Evolutionary conservation across 2,888 invertebrate genomes (phyloP).

Genomic region (Trachelus stipa): DNA sequence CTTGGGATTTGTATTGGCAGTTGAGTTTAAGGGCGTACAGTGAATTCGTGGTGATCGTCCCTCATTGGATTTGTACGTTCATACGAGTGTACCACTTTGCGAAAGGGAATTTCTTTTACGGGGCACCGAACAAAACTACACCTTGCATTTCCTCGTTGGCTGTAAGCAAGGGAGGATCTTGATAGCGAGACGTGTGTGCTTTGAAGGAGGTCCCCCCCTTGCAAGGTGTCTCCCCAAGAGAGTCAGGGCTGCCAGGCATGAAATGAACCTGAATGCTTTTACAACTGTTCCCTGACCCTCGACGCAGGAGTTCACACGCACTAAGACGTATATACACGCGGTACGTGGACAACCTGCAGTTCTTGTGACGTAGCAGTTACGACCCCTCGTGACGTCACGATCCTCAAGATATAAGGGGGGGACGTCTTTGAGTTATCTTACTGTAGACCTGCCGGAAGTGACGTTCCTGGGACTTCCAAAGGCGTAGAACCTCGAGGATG

Average conservation of each 20-base stretch:
- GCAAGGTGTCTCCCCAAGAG: slow-evolving; percentile 40
- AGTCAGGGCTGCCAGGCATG: slow-evolving; percentile 33
- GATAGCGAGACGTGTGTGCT: slow-evolving; percentile 17
- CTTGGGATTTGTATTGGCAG: background rate
- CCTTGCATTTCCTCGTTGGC: slow-evolving; percentile 38
- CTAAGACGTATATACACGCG: background rate
- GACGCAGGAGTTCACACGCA: slow-evolving; percentile 13
- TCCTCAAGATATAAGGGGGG: slow-evolving; percentile 30
- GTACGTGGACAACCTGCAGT: slow-evolving; percentile 35
- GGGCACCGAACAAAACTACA: slow-evolving; percentile 19
- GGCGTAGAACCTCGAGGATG: background rate
- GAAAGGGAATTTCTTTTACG: background rate
- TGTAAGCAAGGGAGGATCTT: slow-evolving; percentile 13
- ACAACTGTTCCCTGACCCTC: slow-evolving; percentile 21
- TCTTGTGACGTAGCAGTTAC: slow-evolving; percentile 23
- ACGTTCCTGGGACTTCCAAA: slow-evolving; percentile 20
- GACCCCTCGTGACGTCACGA: slow-evolving; percentile 42
- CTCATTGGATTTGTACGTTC: background rate
- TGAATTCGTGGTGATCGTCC: background rate
- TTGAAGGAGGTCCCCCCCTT: slow-evolving; percentile 41
- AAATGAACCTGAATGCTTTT: slow-evolving; percentile 45
- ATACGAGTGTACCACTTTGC: background rate
- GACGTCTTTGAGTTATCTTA: slow-evolving; percentile 23
- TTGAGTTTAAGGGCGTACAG: background rate
- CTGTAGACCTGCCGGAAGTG: slow-evolving; percentile 12